These are phyloP conservation scores for Epistrophe grossulariae DNA, from an alignment of 2,888 invertebrate genomes.

Conservation along the genomic window DNA sequence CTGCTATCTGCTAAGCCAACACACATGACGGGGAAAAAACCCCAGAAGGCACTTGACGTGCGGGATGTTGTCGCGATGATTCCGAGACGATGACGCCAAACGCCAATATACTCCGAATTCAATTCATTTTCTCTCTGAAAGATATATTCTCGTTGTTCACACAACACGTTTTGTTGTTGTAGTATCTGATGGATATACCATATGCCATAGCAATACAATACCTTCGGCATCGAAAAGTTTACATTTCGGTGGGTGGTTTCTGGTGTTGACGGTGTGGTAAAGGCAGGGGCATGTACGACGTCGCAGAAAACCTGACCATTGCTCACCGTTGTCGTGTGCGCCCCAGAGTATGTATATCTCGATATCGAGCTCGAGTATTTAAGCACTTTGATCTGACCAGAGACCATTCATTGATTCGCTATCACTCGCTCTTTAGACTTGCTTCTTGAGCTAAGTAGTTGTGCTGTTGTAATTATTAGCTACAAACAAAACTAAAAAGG, in stretches of 20 bases:
- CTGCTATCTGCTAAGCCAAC: not conserved
- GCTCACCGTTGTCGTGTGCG: conserved; percentile 72
- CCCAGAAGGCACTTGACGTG: conserved; percentile 72
- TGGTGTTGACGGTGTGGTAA: conserved; percentile 40
- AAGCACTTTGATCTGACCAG: conserved; percentile 87
- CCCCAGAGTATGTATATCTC: conserved; percentile 69
- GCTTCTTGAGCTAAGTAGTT: conserved; percentile 82
- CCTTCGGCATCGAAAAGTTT: conserved; percentile 65
- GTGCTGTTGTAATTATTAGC: conserved; percentile 83
- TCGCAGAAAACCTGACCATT: conserved; percentile 76
- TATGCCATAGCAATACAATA: conserved; percentile 17
- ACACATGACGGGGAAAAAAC: conserved; percentile 53
- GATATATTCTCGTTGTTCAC: conserved; percentile 54
- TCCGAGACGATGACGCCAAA: conserved; percentile 67
- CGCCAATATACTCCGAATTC: conserved; percentile 35
- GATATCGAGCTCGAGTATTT: conserved; percentile 84
- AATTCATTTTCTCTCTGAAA: conserved; percentile 64
- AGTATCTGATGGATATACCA: conserved; percentile 51
- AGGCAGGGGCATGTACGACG: conserved; percentile 71
- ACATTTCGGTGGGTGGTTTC: conserved; percentile 68
- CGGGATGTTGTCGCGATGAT: conserved; percentile 65
- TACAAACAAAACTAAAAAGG: conserved; percentile 72
- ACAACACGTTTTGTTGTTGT: conserved; percentile 54
- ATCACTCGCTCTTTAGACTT: conserved; percentile 88
- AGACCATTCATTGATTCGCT: conserved; percentile 89